A percentile compares a stretch with the other conserved stretches of the same genome.
phyloP scores from a whole-genome alignment of 2,113 vertebrate genomes.

The Myotis lucifugus region DNA sequence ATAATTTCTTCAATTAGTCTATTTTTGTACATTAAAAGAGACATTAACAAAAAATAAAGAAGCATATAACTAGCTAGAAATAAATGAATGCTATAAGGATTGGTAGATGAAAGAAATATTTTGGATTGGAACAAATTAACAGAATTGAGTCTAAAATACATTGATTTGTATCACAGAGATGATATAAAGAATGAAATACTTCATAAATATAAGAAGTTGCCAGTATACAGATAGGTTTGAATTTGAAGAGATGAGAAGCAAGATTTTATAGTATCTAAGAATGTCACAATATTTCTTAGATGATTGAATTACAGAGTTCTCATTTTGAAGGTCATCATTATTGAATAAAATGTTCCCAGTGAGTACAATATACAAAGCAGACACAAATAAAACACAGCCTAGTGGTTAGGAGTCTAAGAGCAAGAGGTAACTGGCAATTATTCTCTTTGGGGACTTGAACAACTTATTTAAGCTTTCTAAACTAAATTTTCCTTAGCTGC shows the following conservation, averaged over 20 bases:
- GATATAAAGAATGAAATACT: neutral
- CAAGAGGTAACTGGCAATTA: neutral
- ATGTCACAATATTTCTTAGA: constrained; percentile 26
- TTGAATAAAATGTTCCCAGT: neutral
- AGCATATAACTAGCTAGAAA: neutral
- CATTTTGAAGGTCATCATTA: neutral
- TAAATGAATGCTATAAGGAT: constrained; percentile 26
- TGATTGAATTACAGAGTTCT: neutral
- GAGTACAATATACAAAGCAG: neutral
- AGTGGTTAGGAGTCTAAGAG: neutral
- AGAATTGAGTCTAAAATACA: neutral
- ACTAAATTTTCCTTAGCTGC: neutral
- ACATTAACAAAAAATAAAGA: constrained; percentile 45
- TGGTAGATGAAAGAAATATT: constrained; percentile 17
- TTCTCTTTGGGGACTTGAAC: neutral
- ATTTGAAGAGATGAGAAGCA: constrained; percentile 4
- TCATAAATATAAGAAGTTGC: neutral
- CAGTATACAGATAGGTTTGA: neutral
- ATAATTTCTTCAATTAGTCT: neutral
- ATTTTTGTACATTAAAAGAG: constrained; percentile 27
- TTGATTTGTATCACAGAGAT: neutral
- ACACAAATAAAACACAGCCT: neutral
- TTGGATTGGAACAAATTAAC: constrained; percentile 3
- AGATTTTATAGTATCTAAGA: constrained; percentile 31
- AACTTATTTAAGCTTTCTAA: neutral